These are phyloP conservation scores for Poeciliopsis presidionis DNA, from an alignment of 2,797 vertebrate genomes.

Conservation along the genomic window DNA sequence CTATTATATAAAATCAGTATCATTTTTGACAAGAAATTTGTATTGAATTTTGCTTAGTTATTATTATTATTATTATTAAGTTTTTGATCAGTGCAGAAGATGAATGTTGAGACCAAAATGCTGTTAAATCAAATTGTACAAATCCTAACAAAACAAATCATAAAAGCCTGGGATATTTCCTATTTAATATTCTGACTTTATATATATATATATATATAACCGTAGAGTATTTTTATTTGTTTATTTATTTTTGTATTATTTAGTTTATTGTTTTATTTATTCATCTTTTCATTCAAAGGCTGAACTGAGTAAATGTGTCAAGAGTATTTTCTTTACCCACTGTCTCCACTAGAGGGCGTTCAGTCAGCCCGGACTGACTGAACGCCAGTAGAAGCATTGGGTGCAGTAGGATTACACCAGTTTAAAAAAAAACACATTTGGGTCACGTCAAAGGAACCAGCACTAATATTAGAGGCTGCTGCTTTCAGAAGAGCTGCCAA, in stretches of 20 bases:
- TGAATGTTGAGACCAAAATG: background rate
- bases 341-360: conserved; percentile 48
- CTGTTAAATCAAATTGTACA: background rate
- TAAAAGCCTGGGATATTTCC: background rate
- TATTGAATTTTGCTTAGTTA: background rate
- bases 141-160: background rate
- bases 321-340: background rate
- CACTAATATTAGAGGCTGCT: conserved; percentile 79
- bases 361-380: conserved; percentile 49
- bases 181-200: background rate
- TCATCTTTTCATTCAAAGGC: background rate
- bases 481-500: conserved; percentile 51
- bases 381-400: conserved; percentile 29
- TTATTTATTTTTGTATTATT: background rate
- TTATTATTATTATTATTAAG: too few species aligned
- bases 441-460: conserved; percentile 65
- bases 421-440: conserved; percentile 50
- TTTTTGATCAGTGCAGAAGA: background rate
- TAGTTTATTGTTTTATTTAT: background rate
- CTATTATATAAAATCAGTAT: background rate
- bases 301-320: background rate
- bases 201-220: background rate
- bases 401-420: conserved; percentile 66
- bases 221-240: background rate
- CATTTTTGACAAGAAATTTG: background rate